A percentile compares a stretch with the other conserved stretches of the same genome.
Evolutionary conservation across 2,797 vertebrate genomes (phyloP).

Genomic region (Agapornis canus): DNA sequence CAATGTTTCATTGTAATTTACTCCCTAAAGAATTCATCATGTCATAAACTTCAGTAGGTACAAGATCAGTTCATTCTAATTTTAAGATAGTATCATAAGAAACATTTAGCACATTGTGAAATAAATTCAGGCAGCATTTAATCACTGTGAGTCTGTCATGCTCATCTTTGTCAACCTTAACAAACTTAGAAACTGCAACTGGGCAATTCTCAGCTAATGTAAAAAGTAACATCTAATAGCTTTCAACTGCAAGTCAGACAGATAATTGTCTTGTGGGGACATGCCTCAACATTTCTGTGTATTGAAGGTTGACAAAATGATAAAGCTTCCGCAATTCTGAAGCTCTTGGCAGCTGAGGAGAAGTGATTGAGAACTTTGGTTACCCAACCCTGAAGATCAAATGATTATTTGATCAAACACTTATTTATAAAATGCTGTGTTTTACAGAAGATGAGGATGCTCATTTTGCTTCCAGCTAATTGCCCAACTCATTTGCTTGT

Average conservation of each 20-base stretch:
- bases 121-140: conserved; percentile 58
- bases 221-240: conserved; percentile 54
- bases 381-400: conserved; percentile 19
- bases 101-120: conserved; percentile 41
- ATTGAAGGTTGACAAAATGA: conserved; percentile 48
- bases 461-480: conserved; percentile 46
- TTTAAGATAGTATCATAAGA: conserved; percentile 61
- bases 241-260: conserved; percentile 41
- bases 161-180: conserved; percentile 52
- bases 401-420: conserved; percentile 36
- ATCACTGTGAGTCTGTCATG: conserved; percentile 37
- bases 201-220: conserved; percentile 58
- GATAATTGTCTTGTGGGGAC: conserved; percentile 61
- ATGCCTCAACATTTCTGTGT: conserved; percentile 56
- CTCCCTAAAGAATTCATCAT: conserved; percentile 45
- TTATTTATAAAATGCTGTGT: conserved; percentile 27
- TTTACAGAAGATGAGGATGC: conserved; percentile 16
- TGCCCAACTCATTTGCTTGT: conserved; percentile 17
- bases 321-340: background rate
- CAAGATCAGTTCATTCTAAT: conserved; percentile 49
- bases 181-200: conserved; percentile 60
- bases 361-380: conserved; percentile 53
- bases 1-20: conserved; percentile 49
- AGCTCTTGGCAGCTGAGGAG: conserved; percentile 18
- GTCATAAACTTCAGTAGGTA: conserved; percentile 55